Evolutionary conservation across 2,113 vertebrate species (phyloP).

Genomic region (Dendrocopos noguchii): DNA sequence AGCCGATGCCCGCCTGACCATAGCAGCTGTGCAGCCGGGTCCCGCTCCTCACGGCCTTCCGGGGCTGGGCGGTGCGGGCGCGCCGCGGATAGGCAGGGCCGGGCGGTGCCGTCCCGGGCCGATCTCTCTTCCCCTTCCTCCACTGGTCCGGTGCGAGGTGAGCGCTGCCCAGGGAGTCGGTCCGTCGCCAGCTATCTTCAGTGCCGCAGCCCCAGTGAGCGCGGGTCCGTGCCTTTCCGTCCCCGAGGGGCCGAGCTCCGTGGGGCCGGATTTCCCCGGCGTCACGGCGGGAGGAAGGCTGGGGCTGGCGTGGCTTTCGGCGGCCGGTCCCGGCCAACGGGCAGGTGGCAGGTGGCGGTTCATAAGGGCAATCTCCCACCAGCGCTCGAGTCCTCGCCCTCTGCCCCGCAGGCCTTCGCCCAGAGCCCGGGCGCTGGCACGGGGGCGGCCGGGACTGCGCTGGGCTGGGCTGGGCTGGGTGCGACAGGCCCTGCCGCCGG

Average conservation of each 20-base stretch:
- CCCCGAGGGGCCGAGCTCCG: background rate
- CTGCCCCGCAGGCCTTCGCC: background rate
- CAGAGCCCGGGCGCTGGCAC: too few species aligned
- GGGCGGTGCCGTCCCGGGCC: background rate
- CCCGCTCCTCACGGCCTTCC: background rate
- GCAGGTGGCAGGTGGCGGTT: background rate
- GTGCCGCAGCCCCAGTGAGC: too few species aligned
- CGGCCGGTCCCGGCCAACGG: background rate
- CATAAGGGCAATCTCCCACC: accelerated
- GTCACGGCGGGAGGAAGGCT: background rate
- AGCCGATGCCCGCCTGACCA: accelerated
- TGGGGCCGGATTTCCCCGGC: background rate
- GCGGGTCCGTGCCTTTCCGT: accelerated
- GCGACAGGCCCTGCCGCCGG: background rate
- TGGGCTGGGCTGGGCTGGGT: too few species aligned
- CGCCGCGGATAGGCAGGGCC: too few species aligned
- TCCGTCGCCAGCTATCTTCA: background rate
- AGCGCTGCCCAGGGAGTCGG: background rate
- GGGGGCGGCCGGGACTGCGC: too few species aligned
- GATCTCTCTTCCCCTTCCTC: background rate
- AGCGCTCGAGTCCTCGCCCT: accelerated
- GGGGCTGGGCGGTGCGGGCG: background rate
- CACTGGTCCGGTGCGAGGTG: background rate
- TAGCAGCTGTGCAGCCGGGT: too few species aligned
- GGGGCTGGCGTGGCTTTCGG: background rate